Conservation (phyloP, 2,113 vertebrate genomes). For the Reinhardtius hippoglossoides region DNA sequence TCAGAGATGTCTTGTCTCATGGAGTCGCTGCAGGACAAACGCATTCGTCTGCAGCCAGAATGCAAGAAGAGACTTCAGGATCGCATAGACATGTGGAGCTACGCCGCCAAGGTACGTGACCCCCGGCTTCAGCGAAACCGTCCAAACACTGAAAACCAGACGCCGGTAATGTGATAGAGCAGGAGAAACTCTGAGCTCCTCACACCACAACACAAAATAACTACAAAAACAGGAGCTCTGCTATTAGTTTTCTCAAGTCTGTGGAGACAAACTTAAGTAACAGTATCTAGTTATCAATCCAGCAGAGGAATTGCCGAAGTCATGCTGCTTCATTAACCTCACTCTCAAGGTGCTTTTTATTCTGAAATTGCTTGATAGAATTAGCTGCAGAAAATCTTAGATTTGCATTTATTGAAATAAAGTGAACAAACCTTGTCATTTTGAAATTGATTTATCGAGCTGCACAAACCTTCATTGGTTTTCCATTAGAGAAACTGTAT, state of each 20-base stretch:
- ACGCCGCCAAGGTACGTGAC: conserved; percentile 90
- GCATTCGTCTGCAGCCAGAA: conserved; percentile 95
- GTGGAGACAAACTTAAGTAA: not conserved
- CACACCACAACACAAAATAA: not conserved
- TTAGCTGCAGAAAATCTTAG: too few species aligned
- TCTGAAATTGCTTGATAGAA: too few species aligned
- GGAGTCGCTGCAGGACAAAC: conserved; percentile 96
- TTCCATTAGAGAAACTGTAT: too few species aligned
- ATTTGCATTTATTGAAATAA: too few species aligned
- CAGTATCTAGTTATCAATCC: not conserved
- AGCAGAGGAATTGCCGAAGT: not conserved
- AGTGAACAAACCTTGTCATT: not conserved
- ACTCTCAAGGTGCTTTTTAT: too few species aligned
- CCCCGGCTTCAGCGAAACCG: not conserved
- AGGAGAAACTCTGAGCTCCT: not conserved
- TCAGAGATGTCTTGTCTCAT: conserved; percentile 98
- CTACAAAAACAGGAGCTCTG: not conserved
- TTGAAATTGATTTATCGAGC: not conserved
- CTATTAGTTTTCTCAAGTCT: not conserved
- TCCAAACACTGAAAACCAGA: not conserved
- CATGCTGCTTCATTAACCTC: too few species aligned
- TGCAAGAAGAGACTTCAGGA: conserved; percentile 98
- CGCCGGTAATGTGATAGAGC: not conserved
- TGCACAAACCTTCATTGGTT: too few species aligned
- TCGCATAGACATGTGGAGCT: conserved; percentile 99